These are phyloP conservation scores for Lycia hirtaria DNA, from an alignment of 2,888 invertebrate species.

Conservation along the genomic window DNA sequence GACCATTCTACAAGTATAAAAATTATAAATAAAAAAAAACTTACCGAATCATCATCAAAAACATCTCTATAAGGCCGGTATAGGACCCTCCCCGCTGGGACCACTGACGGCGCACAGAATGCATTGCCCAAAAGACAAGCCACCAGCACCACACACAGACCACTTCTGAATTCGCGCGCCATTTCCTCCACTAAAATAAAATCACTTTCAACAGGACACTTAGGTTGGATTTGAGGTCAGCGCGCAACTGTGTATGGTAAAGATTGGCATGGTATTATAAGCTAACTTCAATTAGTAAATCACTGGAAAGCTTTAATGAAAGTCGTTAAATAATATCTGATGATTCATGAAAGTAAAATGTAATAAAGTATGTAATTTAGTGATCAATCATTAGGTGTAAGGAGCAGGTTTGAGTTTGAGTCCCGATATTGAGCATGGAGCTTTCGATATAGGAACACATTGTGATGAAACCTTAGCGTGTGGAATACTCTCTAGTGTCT, in stretches of 20 bases:
- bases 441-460: no score
- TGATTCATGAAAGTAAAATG: constrained; percentile 5
- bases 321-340: constrained; percentile 3
- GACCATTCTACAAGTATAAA: no score
- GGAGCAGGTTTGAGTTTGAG: no score
- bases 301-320: constrained; percentile 19
- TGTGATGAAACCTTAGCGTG: no score
- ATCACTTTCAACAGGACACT: background rate
- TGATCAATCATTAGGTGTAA: no score
- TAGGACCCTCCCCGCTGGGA: constrained; percentile 39
- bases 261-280: constrained; percentile 15
- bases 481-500: no score
- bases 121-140: constrained; percentile 59
- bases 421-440: no score
- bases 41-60: constrained; percentile 46
- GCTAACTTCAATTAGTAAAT: constrained; percentile 31
- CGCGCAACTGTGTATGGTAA: constrained; percentile 13
- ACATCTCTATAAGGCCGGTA: constrained; percentile 24
- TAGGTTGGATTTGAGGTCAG: background rate
- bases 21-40: no score
- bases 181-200: constrained; percentile 49
- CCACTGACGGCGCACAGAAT: constrained; percentile 55
- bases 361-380: no score
- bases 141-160: constrained; percentile 51
- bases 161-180: constrained; percentile 48